Evolutionary conservation across 37 sponge, comb jelly and placozoan species (phyloP).

Genomic region (Ephydatia muelleri): DNA sequence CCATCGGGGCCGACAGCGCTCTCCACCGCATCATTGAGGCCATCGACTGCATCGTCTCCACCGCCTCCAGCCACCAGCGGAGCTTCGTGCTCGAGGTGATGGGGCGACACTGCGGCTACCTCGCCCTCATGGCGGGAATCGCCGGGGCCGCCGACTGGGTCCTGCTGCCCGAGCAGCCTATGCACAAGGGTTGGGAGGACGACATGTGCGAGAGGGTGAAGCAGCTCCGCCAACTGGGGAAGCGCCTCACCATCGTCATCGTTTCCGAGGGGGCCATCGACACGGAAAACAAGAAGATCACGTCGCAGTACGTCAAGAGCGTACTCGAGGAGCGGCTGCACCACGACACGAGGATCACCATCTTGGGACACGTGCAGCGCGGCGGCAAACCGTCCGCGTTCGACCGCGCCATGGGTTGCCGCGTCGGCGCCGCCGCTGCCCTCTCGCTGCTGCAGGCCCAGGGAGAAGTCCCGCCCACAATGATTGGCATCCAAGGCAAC

Average conservation of each 20-base stretch:
- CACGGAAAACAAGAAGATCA: slow-evolving; percentile 60
- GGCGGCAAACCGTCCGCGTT: slow-evolving; percentile 89
- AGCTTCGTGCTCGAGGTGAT: slow-evolving; percentile 90
- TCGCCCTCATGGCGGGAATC: slow-evolving; percentile 86
- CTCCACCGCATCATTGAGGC: slow-evolving; percentile 90
- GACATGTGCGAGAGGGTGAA: slow-evolving; percentile 52
- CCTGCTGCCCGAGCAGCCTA: slow-evolving; percentile 86
- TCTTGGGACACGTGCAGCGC: slow-evolving; percentile 91
- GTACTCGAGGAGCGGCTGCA: slow-evolving; percentile 44
- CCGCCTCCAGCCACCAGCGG: slow-evolving; percentile 88
- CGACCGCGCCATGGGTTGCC: slow-evolving; percentile 78
- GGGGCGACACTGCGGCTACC: slow-evolving; percentile 95
- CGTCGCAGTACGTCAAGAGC: slow-evolving; percentile 66
- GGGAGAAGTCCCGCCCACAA: slow-evolving; percentile 53
- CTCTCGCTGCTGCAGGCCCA: slow-evolving; percentile 49
- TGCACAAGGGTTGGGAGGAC: slow-evolving; percentile 77
- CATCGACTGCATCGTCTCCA: slow-evolving; percentile 77
- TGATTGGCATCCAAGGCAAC: slow-evolving; percentile 78
- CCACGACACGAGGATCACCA: slow-evolving; percentile 87
- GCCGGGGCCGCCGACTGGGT: slow-evolving; percentile 87
- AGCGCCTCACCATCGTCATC: slow-evolving; percentile 71
- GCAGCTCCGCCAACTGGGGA: slow-evolving; percentile 48
- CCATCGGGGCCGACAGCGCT: slow-evolving; percentile 90
- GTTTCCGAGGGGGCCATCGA: slow-evolving; percentile 92
- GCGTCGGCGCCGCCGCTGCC: slow-evolving; percentile 84